These are phyloP conservation scores for Steinernema hermaphroditum DNA, from an alignment of 2,888 invertebrate genomes.

Conservation along the genomic window DNA sequence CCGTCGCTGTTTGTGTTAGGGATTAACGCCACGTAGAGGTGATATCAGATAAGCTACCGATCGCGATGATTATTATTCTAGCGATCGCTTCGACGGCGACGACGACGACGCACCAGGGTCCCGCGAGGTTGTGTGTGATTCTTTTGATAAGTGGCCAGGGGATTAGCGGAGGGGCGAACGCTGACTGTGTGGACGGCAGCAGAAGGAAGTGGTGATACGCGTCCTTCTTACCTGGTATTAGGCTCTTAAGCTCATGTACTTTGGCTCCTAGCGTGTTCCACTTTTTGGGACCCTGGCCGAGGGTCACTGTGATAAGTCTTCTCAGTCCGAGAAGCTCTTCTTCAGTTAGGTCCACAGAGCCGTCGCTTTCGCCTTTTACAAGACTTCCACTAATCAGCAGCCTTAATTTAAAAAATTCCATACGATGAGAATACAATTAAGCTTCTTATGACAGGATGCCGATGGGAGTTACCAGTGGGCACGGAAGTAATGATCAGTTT, in stretches of 20 bases:
- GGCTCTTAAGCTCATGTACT: conserved; percentile 11
- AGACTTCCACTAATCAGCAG: too few species aligned
- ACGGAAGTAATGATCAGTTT: too few species aligned
- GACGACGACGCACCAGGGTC: background rate
- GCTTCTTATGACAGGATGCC: too few species aligned
- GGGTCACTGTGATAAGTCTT: too few species aligned
- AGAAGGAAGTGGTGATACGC: background rate
- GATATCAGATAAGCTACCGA: conserved; percentile 26
- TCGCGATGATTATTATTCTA: conserved; percentile 8
- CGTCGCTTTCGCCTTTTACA: too few species aligned
- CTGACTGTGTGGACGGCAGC: background rate
- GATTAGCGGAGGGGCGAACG: background rate
- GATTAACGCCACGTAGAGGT: conserved; percentile 24
- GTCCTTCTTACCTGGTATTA: background rate
- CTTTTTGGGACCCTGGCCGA: too few species aligned
- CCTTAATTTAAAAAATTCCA: too few species aligned
- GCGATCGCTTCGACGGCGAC: background rate
- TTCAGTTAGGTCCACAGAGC: too few species aligned
- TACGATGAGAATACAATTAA: too few species aligned
- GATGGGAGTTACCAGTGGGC: too few species aligned
- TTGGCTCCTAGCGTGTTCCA: background rate
- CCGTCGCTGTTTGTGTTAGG: conserved; percentile 10
- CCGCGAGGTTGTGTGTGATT: conserved; percentile 19
- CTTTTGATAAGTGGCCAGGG: conserved; percentile 6
- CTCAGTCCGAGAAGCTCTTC: too few species aligned